Conservation (phyloP, 2,888 invertebrate species). For the Pseudococcus jackbeardsleyi region DNA sequence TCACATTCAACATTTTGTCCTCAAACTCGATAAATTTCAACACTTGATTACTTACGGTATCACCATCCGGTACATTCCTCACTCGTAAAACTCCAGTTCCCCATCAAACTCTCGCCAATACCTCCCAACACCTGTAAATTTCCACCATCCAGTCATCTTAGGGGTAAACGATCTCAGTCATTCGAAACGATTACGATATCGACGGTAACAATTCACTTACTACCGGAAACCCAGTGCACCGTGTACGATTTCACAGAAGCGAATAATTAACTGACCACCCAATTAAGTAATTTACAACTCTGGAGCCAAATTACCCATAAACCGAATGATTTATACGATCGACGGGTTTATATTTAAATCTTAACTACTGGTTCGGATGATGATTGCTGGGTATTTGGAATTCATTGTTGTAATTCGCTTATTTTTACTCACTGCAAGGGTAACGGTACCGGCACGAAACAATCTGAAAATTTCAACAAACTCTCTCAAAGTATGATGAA, state of each 20-base stretch:
- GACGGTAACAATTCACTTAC: background rate
- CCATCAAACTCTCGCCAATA: too few species aligned
- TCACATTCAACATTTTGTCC: too few species aligned
- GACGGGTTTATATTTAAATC: constrained; percentile 36
- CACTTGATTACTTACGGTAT: too few species aligned
- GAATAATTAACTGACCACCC: constrained; percentile 14
- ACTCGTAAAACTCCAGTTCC: too few species aligned
- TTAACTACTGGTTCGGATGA: constrained; percentile 29
- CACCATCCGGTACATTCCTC: too few species aligned
- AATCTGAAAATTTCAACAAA: constrained; percentile 18
- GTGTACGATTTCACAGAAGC: background rate
- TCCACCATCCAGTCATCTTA: background rate
- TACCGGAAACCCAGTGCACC: background rate
- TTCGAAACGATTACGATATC: background rate
- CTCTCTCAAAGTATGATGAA: background rate
- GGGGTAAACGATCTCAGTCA: background rate
- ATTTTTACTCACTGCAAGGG: background rate
- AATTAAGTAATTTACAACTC: constrained; percentile 29
- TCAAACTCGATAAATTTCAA: too few species aligned
- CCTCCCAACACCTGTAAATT: too few species aligned
- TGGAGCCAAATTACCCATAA: constrained; percentile 27
- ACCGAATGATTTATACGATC: constrained; percentile 26
- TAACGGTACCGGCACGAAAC: background rate
- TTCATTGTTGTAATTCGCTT: background rate
- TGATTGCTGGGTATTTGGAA: background rate